Evolutionary conservation across 2,888 invertebrate genomes (phyloP), one percentile per base, ranked within the genome.

Genomic region (Ophion obscuratus): DNA sequence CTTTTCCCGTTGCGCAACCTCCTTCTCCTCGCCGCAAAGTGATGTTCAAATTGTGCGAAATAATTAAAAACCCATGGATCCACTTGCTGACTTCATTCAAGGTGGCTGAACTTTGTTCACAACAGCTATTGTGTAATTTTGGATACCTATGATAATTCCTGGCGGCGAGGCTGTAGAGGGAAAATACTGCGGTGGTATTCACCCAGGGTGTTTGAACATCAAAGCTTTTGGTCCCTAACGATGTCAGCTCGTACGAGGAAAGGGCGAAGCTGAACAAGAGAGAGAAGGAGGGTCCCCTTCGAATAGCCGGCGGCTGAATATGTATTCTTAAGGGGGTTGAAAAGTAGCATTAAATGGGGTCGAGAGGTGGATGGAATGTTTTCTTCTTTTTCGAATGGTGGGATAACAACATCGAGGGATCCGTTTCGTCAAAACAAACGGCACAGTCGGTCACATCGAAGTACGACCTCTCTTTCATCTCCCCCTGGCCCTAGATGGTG

Each of bases 281-380:
- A 59, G 84, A 59, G 84, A 66, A 47, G 17, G 27, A 17, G 20
- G n/a, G 47, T 36, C 78, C 84, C 82, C 81, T 75, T 79, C 70
- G 59, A 87, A 87, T 64, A 82, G 84, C 86, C 86, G 53, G 67
- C 53, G 86, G 86, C 82, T 47, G 44, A 53, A 75, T 82, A 82
- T 78, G 62, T 83, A 87, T 85, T 83, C 85, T 47, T 53, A 73
- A 17, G 57, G 57, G 73, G 85, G 87, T 66, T 87, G 80, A 83
- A 85, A 87, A 83, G 79, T 83, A 79, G 79, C 82, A 62, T 74
- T 76, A 68, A 83, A 81, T 61, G 64, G 61, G 77, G 44, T 40
- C 53, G 76, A 31, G 57, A 66, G 53, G 57, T 17, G 77, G 68
- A 61, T n/a, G 64, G 53, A 67, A 73, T 66, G 70, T 84, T 81